Evolutionary conservation across 2,888 invertebrate genomes (phyloP).

Genomic region (Eristalis intricaria): DNA sequence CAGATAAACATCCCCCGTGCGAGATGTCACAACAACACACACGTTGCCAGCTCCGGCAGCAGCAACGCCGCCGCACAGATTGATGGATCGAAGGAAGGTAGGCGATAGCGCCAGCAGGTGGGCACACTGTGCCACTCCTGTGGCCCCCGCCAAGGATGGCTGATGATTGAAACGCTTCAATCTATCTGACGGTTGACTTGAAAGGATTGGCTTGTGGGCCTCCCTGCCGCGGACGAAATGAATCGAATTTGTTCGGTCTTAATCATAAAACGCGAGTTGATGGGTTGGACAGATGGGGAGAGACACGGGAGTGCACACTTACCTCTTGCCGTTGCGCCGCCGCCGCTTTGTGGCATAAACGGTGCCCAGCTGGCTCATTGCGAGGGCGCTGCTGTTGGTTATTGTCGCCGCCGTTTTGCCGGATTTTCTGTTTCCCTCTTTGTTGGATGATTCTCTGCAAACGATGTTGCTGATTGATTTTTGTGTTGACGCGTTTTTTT

Average conservation of each 20-base stretch:
- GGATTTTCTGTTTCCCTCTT: slow-evolving; percentile 46
- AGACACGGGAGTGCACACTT: slow-evolving; percentile 77
- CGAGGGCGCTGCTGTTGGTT: slow-evolving; percentile 80
- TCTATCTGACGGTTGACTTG: slow-evolving; percentile 40
- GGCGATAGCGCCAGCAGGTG: slow-evolving; percentile 71
- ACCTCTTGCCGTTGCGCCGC: slow-evolving; percentile 98
- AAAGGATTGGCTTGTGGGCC: slow-evolving; percentile 68
- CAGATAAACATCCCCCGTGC: slow-evolving; percentile 42
- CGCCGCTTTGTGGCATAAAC: slow-evolving; percentile 98
- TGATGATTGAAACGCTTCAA: slow-evolving; percentile 70
- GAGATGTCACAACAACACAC: slow-evolving; percentile 62
- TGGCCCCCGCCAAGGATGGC: slow-evolving; percentile 42
- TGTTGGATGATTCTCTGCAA: slow-evolving; percentile 8
- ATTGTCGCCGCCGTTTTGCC: slow-evolving; percentile 81
- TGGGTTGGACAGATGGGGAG: background rate
- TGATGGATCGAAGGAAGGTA: slow-evolving; percentile 63
- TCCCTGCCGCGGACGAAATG: slow-evolving; percentile 57
- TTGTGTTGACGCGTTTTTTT: background rate
- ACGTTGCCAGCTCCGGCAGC: background rate
- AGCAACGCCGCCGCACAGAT: slow-evolving; percentile 49
- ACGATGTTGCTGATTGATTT: slow-evolving; percentile 15
- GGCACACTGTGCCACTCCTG: slow-evolving; percentile 63
- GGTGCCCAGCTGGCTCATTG: slow-evolving; percentile 95
- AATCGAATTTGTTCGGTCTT: slow-evolving; percentile 50
- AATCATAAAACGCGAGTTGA: slow-evolving; percentile 31